Base-by-base conservation (phyloP, 2,113 vertebrate species). In the Chlorodrepanis virens region DNA sequence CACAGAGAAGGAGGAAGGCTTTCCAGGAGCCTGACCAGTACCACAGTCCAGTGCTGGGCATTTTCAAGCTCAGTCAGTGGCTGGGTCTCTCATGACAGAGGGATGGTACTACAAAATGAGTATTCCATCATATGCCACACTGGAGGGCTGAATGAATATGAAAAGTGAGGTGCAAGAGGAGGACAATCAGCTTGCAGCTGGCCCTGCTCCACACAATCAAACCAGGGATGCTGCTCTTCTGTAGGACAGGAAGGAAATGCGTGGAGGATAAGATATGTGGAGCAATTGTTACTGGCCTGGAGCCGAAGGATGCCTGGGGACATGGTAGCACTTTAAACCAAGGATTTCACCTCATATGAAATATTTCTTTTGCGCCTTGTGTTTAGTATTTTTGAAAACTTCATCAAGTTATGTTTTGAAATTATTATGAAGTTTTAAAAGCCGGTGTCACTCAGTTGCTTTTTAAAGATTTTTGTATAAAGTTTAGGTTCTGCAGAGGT, bases 41-140 rank as follows among this genome's bases (percentile, higher is more conserved):
- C 23, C 1, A 4, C 29, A 75, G 40, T 23, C 37, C 50, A 59
- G 35, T 8, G 11, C 9, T 71, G 33, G 9, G 15, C 33, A 60
- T 35, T 57, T 88, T 76, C 40, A 76, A n/a, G 12, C 35, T 72
- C 29, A 52, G 19, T 18, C 0, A 0, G 29, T 44, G 49, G 2
- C 21, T 64, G 14, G 10, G 11, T 49, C 15, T 80, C 13, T 40
- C 29, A 28, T 6, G n/a, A 90, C 47, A 68, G 11, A 81, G 13
- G 20, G 6, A 2, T 42, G 31, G 25, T 70, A 35, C 7, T 57
- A 57, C 28, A 49, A 12, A 21, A 17, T 12, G 39, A 24, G 17
- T 59, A 33, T 49, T 49, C 44, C 47, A 63, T 57, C 2, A 1
- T 12, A 25, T 0, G 1, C 9, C 29, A 8, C 24, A 28, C 20